Evolutionary conservation across 37 sponge, comb jelly and placozoan genomes (phyloP).

Genomic region (Aphrocallistes beatrix): DNA sequence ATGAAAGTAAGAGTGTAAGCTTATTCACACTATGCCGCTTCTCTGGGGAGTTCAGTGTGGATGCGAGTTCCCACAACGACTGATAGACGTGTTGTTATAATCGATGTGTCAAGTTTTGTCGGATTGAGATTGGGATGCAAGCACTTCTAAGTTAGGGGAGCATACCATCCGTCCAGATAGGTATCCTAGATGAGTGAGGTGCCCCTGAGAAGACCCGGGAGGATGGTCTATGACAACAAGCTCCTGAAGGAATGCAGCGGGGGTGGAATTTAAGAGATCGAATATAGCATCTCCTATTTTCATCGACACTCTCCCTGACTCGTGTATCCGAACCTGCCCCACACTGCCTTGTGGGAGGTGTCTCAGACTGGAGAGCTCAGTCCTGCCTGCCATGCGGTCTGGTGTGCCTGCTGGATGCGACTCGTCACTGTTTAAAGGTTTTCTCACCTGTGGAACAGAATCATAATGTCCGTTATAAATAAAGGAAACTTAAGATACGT

Average conservation of each 20-base stretch:
- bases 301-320: neutral
- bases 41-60: too few species aligned
- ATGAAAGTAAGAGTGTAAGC: too few species aligned
- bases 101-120: neutral
- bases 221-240: constrained; percentile 8
- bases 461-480: too few species aligned
- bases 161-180: constrained; percentile 5
- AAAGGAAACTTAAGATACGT: too few species aligned
- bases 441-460: too few species aligned
- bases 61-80: too few species aligned
- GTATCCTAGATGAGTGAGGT: neutral
- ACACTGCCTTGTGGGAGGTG: neutral
- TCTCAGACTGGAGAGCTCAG: neutral
- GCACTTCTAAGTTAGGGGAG: neutral
- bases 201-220: neutral
- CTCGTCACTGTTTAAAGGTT: too few species aligned
- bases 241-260: neutral
- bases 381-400: neutral
- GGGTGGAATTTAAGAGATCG: neutral
- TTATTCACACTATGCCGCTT: too few species aligned
- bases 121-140: neutral
- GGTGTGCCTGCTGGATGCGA: too few species aligned
- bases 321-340: neutral
- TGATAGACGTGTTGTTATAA: too few species aligned
- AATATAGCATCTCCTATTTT: neutral